These are phyloP conservation scores for Pterocles burchelli DNA, from an alignment of 2,113 vertebrate species.

Conservation along the genomic window DNA sequence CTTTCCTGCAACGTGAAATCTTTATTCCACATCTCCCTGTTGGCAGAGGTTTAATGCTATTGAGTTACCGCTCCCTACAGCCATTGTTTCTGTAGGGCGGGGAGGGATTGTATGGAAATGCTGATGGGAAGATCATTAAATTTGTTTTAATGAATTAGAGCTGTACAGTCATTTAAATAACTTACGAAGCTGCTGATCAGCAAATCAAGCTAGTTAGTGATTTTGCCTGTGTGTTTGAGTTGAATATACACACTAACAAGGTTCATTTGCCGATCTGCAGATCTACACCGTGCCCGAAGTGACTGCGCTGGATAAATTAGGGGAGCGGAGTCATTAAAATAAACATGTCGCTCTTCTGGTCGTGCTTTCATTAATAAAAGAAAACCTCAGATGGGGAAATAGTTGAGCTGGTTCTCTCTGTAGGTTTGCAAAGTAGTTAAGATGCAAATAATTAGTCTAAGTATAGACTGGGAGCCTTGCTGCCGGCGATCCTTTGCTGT, in stretches of 20 bases:
- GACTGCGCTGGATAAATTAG: background rate
- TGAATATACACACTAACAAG: background rate
- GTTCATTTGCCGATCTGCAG: background rate
- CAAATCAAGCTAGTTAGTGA: background rate
- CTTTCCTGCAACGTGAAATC: background rate
- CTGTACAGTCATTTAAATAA: background rate
- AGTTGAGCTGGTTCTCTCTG: background rate
- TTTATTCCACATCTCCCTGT: background rate
- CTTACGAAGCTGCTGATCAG: slow-evolving; percentile 10
- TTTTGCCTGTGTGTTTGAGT: background rate
- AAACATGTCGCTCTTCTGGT: background rate
- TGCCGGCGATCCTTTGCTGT: background rate
- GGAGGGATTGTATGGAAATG: background rate
- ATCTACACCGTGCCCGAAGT: background rate
- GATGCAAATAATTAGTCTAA: background rate
- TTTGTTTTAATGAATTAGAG: slow-evolving; percentile 17
- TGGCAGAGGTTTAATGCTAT: background rate
- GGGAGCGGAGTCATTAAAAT: slow-evolving; percentile 15
- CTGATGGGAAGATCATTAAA: slow-evolving; percentile 11
- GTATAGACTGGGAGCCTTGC: background rate
- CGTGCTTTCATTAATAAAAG: background rate
- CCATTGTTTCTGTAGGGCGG: background rate
- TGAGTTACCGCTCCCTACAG: background rate
- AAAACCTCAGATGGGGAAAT: background rate
- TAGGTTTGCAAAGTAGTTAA: background rate